Percentiles rank a stretch among this genome's conserved stretches.
phyloP scores from a whole-genome alignment of 2,113 vertebrate genomes.

The Cercocebus atys region DNA sequence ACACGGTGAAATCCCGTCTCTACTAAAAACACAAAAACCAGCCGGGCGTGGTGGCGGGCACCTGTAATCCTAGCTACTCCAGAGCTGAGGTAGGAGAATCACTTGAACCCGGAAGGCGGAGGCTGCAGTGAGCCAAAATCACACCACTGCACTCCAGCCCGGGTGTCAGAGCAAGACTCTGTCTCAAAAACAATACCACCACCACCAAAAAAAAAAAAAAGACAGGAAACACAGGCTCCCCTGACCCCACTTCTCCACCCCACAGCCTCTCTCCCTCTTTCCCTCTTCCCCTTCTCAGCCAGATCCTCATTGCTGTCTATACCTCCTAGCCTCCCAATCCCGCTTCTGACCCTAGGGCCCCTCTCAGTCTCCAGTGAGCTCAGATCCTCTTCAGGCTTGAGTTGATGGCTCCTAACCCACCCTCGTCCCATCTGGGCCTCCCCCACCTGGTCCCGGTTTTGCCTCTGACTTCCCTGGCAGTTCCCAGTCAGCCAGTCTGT shows the following conservation, averaged over 20 bases:
- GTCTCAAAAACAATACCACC: background rate
- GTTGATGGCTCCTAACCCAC: background rate
- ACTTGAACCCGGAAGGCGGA: no score
- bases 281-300: background rate
- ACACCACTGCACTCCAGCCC: no score
- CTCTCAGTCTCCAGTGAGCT: background rate
- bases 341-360: background rate
- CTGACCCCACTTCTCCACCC: background rate
- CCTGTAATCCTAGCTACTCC: no score
- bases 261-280: background rate
- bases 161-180: background rate
- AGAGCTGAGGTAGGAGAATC: no score
- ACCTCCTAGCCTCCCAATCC: background rate
- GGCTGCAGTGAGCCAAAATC: no score
- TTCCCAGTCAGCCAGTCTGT: background rate
- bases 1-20: no score
- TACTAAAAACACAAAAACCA: no score
- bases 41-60: no score
- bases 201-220: background rate
- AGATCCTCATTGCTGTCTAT: background rate
- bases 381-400: background rate
- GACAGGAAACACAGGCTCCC: background rate
- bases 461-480: background rate
- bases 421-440: background rate
- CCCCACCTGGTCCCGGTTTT: accelerated